Base-by-base conservation (phyloP, 2,797 vertebrate species). In the Sebastes miniatus region DNA sequence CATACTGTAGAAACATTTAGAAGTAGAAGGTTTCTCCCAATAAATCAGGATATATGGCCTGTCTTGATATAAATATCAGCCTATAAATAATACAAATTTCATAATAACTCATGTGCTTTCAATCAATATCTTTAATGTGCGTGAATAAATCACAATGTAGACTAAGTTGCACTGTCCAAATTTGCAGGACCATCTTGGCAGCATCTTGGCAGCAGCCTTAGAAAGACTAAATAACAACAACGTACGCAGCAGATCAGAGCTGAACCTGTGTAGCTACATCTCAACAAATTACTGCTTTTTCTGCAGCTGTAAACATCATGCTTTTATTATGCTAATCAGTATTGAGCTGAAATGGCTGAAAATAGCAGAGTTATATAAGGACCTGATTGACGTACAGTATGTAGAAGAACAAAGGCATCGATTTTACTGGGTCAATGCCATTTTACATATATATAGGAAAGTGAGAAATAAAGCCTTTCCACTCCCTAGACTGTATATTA, bases 261-360 rank as follows among this genome's bases (percentile, higher is more conserved):
- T 65, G 20, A 73, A 64, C 8, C 9, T 43, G 25, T 27, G 22
- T 47, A 7, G 16, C 43, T 16, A 36, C 13, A 29, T 34, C 11
- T 71, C 67, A 64, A 64, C 18, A 58, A 16, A 63, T 73, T n/a
- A 32, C 66, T 58, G 13, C 13, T 43, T 61, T 66, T 70, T 43
- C 66, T 63, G 25, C 63, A n/a, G 67, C 64, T 65, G 29, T 27
- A 39, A 72, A 54, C 63, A 70, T 66, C 13, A 43, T 22, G 12
- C 7, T 14, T 73, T 32, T 57, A 61, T 65, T 77, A 66, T 81
- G 70, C 59, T 65, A 69, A 77, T 73, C 13, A 56, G 13, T 18
- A 18, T 11, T 62, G 59, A 70, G 8, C 20, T 43, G 39, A 43
- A 43, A 56, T 54, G 7, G 14, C 27, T 70, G 57, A 56, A 70